These are phyloP conservation scores for Drosophila neocordata DNA, from an alignment of 1,140 invertebrate species.

Conservation along the genomic window DNA sequence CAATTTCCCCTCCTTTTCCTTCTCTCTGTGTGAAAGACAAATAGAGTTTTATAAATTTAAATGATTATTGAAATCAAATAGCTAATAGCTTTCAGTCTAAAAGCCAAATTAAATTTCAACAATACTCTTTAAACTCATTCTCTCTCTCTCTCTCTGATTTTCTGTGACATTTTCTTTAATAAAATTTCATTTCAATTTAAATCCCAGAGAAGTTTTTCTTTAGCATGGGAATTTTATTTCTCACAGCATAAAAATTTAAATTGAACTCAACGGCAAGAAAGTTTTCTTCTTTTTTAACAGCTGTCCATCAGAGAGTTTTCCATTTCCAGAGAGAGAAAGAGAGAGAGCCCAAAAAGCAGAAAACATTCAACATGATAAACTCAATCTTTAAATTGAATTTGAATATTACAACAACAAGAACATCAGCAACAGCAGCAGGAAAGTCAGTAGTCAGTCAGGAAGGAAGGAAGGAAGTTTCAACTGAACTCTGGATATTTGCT, in stretches of 20 bases:
- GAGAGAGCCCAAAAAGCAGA: constrained; percentile 54
- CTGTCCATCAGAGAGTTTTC: constrained; percentile 36
- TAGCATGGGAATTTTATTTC: constrained; percentile 15
- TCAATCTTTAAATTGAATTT: constrained; percentile 81
- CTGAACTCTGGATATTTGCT: constrained; percentile 64
- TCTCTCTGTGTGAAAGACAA: constrained; percentile 3
- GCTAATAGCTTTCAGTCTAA: neutral
- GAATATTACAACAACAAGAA: constrained; percentile 59
- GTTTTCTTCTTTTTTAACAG: constrained; percentile 24
- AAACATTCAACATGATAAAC: constrained; percentile 69
- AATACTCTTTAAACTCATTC: neutral
- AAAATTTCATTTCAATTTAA: constrained; percentile 13
- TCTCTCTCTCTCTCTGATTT: neutral
- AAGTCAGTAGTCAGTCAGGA: too few species aligned
- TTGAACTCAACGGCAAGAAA: constrained; percentile 28
- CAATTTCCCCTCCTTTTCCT: neutral
- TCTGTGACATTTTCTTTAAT: neutral
- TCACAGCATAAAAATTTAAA: constrained; percentile 34
- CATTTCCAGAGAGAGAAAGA: constrained; percentile 1
- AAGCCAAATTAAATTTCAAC: neutral
- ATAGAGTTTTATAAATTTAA: constrained; percentile 29
- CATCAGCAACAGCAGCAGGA: constrained; percentile 1
- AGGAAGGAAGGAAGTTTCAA: constrained; percentile 7
- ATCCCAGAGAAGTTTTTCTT: constrained; percentile 16
- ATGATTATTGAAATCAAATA: constrained; percentile 50